phyloP scores from a whole-genome alignment of 2,888 invertebrate species.

The Orthosia gothica region DNA sequence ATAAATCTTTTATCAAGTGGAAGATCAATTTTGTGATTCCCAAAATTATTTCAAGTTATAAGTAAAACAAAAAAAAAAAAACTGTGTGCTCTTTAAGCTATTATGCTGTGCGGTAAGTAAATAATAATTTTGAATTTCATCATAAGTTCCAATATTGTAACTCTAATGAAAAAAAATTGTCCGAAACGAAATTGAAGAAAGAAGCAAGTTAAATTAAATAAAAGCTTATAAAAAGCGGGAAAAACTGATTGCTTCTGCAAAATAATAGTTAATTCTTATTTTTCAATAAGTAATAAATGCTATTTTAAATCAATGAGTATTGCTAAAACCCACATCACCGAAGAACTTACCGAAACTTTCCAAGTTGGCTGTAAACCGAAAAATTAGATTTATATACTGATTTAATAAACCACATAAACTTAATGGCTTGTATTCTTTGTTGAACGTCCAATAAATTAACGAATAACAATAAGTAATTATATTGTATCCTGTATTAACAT shows the following conservation, averaged over 20 bases:
- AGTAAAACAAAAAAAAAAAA: slow-evolving; percentile 23
- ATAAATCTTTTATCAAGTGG: not conserved
- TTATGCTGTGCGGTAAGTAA: slow-evolving; percentile 41
- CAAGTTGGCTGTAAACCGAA: slow-evolving; percentile 92
- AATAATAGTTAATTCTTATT: slow-evolving; percentile 15
- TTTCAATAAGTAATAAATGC: slow-evolving; percentile 9
- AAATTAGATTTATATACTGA: slow-evolving; percentile 43
- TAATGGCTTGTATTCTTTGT: not conserved
- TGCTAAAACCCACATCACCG: slow-evolving; percentile 31
- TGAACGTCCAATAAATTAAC: not conserved
- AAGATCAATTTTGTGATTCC: not conserved
- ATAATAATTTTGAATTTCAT: slow-evolving; percentile 19
- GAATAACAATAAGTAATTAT: too few relatives aligned
- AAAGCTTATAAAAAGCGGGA: slow-evolving; percentile 29
- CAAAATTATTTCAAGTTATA: not conserved
- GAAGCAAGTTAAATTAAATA: slow-evolving; percentile 35
- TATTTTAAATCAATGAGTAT: slow-evolving; percentile 24
- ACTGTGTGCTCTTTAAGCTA: slow-evolving; percentile 35
- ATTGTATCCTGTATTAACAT: not conserved
- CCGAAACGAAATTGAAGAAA: slow-evolving; percentile 4
- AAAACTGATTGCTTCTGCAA: not conserved
- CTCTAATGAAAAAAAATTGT: not conserved
- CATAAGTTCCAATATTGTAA: not conserved
- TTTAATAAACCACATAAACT: slow-evolving; percentile 9
- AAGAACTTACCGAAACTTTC: slow-evolving; percentile 91